A percentile compares a stretch with the other conserved stretches of the same genome.
These are phyloP conservation scores for Margarornis squamiger DNA, from an alignment of 2,797 vertebrate species.

Conservation along the genomic window DNA sequence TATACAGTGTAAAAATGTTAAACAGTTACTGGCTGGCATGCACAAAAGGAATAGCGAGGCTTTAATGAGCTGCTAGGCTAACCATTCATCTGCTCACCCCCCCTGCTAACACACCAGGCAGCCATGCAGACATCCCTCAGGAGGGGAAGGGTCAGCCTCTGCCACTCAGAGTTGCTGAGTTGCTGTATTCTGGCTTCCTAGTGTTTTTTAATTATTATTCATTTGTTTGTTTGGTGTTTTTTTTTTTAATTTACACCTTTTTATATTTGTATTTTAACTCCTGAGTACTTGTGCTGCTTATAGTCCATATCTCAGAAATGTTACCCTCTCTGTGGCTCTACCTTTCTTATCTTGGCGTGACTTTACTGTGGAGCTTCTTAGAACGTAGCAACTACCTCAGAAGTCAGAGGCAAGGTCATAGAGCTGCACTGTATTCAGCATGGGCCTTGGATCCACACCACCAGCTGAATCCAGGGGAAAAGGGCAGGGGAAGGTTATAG, in stretches of 20 bases:
- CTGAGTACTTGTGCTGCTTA: background rate
- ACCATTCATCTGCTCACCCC: background rate
- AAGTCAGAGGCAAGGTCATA: background rate
- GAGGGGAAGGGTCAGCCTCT: background rate
- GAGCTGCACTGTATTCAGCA: background rate
- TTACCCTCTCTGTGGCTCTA: background rate
- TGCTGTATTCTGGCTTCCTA: background rate
- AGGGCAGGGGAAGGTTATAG: background rate
- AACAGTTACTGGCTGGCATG: background rate
- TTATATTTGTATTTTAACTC: background rate
- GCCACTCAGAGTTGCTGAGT: background rate
- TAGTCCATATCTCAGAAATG: background rate
- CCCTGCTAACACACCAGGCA: background rate
- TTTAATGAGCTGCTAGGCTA: background rate
- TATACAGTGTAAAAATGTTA: background rate
- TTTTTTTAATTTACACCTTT: background rate
- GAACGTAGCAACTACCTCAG: background rate
- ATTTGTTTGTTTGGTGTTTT: background rate
- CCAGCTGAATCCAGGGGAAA: background rate
- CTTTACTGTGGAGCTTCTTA: background rate
- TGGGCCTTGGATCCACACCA: background rate
- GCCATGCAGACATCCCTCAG: background rate
- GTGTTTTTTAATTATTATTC: background rate
- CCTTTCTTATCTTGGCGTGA: background rate
- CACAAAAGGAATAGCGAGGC: background rate